Conservation (phyloP, 2,888 invertebrate genomes). For the Peribatodes rhomboidaria region DNA sequence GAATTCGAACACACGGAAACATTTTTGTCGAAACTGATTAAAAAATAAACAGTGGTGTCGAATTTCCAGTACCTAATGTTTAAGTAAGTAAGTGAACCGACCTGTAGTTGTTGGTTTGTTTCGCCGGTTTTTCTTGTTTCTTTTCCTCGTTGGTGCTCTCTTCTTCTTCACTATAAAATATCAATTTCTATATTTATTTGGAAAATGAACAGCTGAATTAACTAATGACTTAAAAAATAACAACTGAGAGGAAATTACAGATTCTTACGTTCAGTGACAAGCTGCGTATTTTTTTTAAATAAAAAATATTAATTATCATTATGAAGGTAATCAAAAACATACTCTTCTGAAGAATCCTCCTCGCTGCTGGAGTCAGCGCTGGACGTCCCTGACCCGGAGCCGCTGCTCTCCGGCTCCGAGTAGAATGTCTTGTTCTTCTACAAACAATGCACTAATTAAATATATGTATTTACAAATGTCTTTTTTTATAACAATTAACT, state of each 20-base stretch:
- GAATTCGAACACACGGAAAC: too few species aligned
- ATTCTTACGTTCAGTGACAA: too few species aligned
- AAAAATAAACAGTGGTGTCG: too few species aligned
- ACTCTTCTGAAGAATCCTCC: slow-evolving; percentile 82
- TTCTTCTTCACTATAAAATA: slow-evolving; percentile 55
- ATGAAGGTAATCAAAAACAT: slow-evolving; percentile 46
- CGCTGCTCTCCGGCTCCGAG: slow-evolving; percentile 83
- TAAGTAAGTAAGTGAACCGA: slow-evolving; percentile 39
- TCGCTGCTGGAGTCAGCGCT: slow-evolving; percentile 65
- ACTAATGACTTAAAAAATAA: too few species aligned
- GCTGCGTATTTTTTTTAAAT: too few species aligned
- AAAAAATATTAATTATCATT: too few species aligned
- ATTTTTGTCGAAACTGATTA: too few species aligned
- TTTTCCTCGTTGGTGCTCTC: slow-evolving; percentile 65
- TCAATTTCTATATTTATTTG: too few species aligned
- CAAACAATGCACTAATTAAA: slow-evolving; percentile 42
- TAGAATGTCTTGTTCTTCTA: slow-evolving; percentile 89
- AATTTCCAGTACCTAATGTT: too few species aligned
- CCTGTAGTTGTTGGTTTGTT: slow-evolving; percentile 69
- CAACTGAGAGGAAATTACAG: too few species aligned
- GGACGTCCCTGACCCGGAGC: slow-evolving; percentile 65
- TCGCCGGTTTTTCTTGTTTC: slow-evolving; percentile 58
- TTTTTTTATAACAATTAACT: not conserved
- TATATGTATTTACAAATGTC: too few species aligned
- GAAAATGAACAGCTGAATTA: too few species aligned